Base-by-base conservation (phyloP, 2,888 invertebrate species). In the Lasioglossum leucozonium region DNA sequence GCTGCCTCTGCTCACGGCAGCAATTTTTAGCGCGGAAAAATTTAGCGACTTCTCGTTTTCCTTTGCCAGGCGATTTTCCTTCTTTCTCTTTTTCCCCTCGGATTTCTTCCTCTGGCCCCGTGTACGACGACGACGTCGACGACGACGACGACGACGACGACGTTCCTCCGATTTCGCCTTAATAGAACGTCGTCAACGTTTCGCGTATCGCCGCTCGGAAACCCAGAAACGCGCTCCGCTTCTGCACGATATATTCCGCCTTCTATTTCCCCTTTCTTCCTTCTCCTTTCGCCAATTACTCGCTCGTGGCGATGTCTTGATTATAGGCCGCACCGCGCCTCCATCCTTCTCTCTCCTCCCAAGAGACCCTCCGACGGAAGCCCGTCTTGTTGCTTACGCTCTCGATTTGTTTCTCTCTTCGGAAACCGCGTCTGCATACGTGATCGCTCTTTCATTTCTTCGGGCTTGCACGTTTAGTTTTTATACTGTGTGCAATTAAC, bases 1-100 rank as follows among this genome's bases (percentile, higher is more conserved):
- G 88, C 84, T 81, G 84, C 87, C 87, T 55, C 55, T 74, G 78
- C 84, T 82, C 42, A 75, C 80, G 84, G 86, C 80, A 86, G 86
- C 88, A 88, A 88, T 88, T 88, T 87, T 85, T 88, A 86, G 82
- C 88, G 78, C 86, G 79, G 83, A 82, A 86, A 77, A 88, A 87
- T 88, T 88, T 88, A 87, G 79, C 88, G 84, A 71, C 84, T 74
- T 30, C 81, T 74, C 83, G 47, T 79, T 81, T 79, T 58, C 80
- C 77, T 83, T 77, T 77, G 79, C 67, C 51, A 22, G 3, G 40
- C 67, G 37, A 11, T 71, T 30, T 30, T 58, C 30, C 18, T 72
- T 10, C 47, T 30, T 72, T 67, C 37, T 40, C n/a, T 55, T 55
- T 55, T 69, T 34, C 34, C 34, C 37, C 51, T 55, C 47, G 58